Percentiles rank a stretch among this genome's conserved stretches.
Evolutionary conservation across 2,888 invertebrate genomes (phyloP).

Genomic region (Desoria tigrina): DNA sequence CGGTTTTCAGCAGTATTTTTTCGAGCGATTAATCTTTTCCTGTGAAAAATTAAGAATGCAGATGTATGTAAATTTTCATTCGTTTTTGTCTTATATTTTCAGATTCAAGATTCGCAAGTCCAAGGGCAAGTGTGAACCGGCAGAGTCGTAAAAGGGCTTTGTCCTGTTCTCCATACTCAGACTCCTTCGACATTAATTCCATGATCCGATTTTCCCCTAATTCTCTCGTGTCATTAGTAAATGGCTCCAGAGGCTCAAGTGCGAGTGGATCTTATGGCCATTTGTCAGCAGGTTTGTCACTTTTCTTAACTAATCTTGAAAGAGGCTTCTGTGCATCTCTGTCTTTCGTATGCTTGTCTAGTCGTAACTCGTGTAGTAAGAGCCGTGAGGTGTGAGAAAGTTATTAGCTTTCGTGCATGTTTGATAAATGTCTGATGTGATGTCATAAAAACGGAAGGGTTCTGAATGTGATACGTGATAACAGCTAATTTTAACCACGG

Average conservation of each 20-base stretch:
- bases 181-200: slow-evolving; percentile 91
- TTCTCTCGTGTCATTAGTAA: slow-evolving; percentile 77
- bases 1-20: too few relatives aligned
- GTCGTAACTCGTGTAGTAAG: too few relatives aligned
- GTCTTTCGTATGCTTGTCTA: too few relatives aligned
- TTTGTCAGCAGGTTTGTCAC: slow-evolving; percentile 76
- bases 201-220: slow-evolving; percentile 94
- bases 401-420: too few relatives aligned
- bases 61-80: not conserved
- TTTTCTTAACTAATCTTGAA: too few relatives aligned
- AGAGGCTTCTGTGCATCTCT: not conserved
- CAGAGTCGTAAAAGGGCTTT: slow-evolving; percentile 86
- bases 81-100: slow-evolving; percentile 34
- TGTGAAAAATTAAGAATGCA: too few relatives aligned
- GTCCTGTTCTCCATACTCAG: slow-evolving; percentile 88
- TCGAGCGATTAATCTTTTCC: not conserved
- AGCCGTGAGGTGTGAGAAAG: too few relatives aligned
- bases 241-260: slow-evolving; percentile 81
- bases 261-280: slow-evolving; percentile 93
- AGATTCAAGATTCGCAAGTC: slow-evolving; percentile 71
- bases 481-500: slow-evolving; percentile 14
- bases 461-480: too few relatives aligned
- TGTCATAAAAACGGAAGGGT: too few relatives aligned
- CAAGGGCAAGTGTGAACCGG: slow-evolving; percentile 63
- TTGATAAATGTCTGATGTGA: too few relatives aligned